These are phyloP conservation scores for Heteractis magnifica DNA, from an alignment of 92 coral and sea anemone genomes.

Conservation along the genomic window DNA sequence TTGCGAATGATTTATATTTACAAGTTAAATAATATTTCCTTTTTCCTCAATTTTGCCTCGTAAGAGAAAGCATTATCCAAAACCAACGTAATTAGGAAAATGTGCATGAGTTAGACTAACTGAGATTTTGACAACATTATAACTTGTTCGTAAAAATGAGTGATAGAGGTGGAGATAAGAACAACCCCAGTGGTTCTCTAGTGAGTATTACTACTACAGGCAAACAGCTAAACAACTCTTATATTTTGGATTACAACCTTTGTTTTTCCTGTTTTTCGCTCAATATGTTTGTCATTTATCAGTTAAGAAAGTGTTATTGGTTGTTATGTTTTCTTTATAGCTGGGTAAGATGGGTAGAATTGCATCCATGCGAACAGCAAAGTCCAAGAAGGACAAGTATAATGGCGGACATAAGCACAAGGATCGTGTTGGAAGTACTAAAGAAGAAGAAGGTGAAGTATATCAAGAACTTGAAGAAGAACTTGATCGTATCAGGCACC, in stretches of 20 bases:
- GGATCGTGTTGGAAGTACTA: constrained; percentile 62
- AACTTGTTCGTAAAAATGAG: constrained; percentile 26
- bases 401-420: constrained; percentile 60
- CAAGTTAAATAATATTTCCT: constrained; percentile 5
- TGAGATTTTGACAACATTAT: background rate
- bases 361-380: constrained; percentile 70
- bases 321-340: constrained; percentile 15
- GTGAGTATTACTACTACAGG: constrained; percentile 20
- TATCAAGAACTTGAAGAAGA: constrained; percentile 60
- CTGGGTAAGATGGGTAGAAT: constrained; percentile 74
- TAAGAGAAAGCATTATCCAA: background rate
- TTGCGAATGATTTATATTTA: constrained; percentile 26
- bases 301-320: background rate
- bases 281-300: background rate
- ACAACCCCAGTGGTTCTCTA: constrained; percentile 29
- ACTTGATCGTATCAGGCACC: constrained; percentile 51
- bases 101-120: constrained; percentile 22
- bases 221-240: background rate
- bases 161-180: constrained; percentile 29
- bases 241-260: background rate
- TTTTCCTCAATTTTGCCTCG: background rate
- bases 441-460: constrained; percentile 56
- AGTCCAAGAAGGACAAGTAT: constrained; percentile 56
- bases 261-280: background rate
- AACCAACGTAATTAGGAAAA: background rate